Conservation (phyloP, 2,797 vertebrate species). For the Semaprochilodus insignis region DNA sequence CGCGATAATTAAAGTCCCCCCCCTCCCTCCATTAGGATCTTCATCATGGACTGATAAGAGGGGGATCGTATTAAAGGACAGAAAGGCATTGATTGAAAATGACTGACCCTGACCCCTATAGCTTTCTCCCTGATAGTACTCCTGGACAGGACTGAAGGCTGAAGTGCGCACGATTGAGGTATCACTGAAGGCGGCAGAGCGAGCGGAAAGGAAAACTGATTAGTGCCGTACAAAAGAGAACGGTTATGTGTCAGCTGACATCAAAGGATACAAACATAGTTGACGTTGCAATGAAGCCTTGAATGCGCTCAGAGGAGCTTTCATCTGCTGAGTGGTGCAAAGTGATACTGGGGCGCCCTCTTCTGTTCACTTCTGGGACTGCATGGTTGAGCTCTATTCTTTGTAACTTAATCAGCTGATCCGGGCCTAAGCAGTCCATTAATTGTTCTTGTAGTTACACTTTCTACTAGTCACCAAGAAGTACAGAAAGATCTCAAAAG, state of each 20-base stretch:
- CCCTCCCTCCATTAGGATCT: not conserved
- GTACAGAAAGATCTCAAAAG: not conserved
- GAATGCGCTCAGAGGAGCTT: slow-evolving; percentile 9
- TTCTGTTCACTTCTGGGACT: slow-evolving; percentile 25
- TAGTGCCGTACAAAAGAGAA: slow-evolving; percentile 39
- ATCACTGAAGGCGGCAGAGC: not conserved
- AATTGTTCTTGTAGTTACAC: slow-evolving; percentile 8
- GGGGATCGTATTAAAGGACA: not conserved
- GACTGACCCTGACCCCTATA: not conserved
- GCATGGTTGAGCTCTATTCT: not conserved
- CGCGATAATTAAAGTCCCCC: slow-evolving; percentile 40
- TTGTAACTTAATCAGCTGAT: not conserved
- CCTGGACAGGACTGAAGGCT: not conserved
- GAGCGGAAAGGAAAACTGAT: slow-evolving; percentile 18
- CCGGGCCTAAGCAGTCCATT: slow-evolving; percentile 1
- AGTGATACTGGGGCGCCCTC: slow-evolving; percentile 57
- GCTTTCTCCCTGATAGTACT: not conserved
- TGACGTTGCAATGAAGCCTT: slow-evolving; percentile 38
- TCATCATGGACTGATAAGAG: not conserved
- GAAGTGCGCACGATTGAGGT: not conserved
- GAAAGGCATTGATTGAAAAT: slow-evolving; percentile 13
- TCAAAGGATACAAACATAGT: slow-evolving; percentile 39
- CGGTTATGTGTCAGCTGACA: slow-evolving; percentile 36
- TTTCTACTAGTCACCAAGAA: slow-evolving; percentile 20
- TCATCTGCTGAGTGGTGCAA: slow-evolving; percentile 14